Conservation (phyloP, 1,140 invertebrate genomes). For the Copidosoma floridanum region DNA sequence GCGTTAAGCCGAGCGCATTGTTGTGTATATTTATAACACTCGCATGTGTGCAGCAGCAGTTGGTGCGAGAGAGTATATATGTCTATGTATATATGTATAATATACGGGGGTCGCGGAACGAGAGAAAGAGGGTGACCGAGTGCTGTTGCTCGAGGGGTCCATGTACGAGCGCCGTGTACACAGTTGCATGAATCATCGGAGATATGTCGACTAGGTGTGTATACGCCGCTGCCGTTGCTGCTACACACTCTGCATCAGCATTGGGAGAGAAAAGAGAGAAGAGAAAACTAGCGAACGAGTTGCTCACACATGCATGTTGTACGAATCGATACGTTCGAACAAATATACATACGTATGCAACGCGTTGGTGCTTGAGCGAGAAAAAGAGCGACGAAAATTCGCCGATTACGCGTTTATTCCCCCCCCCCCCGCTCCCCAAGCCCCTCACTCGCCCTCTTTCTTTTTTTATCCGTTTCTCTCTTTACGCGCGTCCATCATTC, state of each 20-base stretch:
- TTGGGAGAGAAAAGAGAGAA: conserved; percentile 35
- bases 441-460: too few species aligned
- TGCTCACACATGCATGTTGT: conserved; percentile 1
- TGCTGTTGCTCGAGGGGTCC: conserved; percentile 1
- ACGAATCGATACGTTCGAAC: conserved; percentile 44
- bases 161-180: conserved; percentile 43
- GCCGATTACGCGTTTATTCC: too few species aligned
- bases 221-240: too few species aligned
- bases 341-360: conserved; percentile 35
- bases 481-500: too few species aligned
- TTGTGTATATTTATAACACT: conserved; percentile 28
- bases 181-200: conserved; percentile 50
- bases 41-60: conserved; percentile 1
- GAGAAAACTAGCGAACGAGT: too few species aligned
- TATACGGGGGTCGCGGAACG: neutral
- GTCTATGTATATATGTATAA: too few species aligned
- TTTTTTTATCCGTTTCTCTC: too few species aligned
- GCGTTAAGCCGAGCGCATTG: conserved; percentile 41
- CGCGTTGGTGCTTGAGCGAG: conserved; percentile 13
- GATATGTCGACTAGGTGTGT: conserved; percentile 20
- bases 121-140: neutral
- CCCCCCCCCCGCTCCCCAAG: too few species aligned
- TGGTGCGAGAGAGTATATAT: too few species aligned
- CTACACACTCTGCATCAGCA: too few species aligned
- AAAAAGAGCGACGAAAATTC: conserved; percentile 2